A percentile compares a stretch with the other conserved stretches of the same genome.
phyloP scores from a whole-genome alignment of 2,113 vertebrate genomes.

The Gasterosteus aculeatus region DNA sequence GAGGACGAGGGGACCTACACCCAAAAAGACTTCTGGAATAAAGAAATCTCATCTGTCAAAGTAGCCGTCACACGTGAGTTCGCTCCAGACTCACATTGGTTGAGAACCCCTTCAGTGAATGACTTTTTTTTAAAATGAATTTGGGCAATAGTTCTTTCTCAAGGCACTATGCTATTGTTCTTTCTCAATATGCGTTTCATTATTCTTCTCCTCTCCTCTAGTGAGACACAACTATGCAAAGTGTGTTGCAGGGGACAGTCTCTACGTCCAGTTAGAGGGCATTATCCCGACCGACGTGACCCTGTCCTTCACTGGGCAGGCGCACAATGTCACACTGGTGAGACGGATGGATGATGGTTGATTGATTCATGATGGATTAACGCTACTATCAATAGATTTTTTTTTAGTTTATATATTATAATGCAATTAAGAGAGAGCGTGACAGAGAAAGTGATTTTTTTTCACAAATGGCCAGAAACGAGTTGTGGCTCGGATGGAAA shows the following conservation, averaged over 20 bases:
- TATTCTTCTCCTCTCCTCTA: constrained; percentile 23
- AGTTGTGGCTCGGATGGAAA: neutral
- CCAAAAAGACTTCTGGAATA: constrained; percentile 51
- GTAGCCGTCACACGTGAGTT: constrained; percentile 66
- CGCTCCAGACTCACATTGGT: neutral
- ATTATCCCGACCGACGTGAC: constrained; percentile 11
- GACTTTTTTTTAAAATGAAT: neutral
- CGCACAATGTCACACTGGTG: constrained; percentile 61
- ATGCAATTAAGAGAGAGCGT: too few species aligned
- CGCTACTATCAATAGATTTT: too few species aligned
- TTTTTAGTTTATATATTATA: too few species aligned
- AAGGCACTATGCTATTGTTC: neutral
- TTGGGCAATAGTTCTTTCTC: neutral
- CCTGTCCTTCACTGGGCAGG: constrained; percentile 47
- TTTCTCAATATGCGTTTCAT: neutral
- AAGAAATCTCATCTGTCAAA: constrained; percentile 44
- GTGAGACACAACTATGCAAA: constrained; percentile 37
- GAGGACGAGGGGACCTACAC: constrained; percentile 70
- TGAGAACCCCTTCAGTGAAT: neutral
- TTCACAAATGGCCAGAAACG: neutral
- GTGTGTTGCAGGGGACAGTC: constrained; percentile 58
- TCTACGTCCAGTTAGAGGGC: constrained; percentile 60
- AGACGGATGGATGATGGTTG: constrained; percentile 4
- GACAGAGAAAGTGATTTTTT: neutral
- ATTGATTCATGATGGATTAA: neutral